Evolutionary conservation across 2,113 vertebrate species (phyloP).

Genomic region (Hystrix cristata): DNA sequence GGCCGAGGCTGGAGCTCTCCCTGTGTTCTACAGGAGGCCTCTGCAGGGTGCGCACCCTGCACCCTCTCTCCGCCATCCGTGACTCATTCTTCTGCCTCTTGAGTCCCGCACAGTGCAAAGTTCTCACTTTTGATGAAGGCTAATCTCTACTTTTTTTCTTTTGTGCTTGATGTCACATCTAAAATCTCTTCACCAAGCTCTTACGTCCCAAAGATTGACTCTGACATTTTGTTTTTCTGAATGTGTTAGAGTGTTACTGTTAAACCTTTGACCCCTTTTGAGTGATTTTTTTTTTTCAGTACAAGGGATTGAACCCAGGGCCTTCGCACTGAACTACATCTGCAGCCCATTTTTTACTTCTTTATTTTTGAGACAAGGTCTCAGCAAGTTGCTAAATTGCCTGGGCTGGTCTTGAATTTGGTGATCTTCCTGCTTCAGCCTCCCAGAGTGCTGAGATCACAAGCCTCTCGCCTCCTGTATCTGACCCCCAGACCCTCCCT

Average conservation of each 20-base stretch:
- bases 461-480: not conserved
- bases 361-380: not conserved
- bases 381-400: not conserved
- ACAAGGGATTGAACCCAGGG: not conserved
- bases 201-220: not conserved
- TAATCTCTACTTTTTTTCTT: not conserved
- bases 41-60: rapidly evolving
- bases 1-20: not conserved
- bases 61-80: too few species aligned
- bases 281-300: not conserved
- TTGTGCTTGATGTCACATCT: not conserved
- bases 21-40: rapidly evolving
- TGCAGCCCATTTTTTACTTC: not conserved
- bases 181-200: not conserved
- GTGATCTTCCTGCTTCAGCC: not conserved
- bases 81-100: not conserved
- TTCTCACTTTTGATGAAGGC: not conserved
- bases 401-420: not conserved
- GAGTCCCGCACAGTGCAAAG: not conserved
- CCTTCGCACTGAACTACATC: not conserved
- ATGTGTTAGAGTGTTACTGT: not conserved
- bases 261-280: not conserved
- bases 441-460: not conserved
- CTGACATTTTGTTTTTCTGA: not conserved
- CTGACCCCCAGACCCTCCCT: not conserved